A percentile compares a stretch with the other conserved stretches of the same genome.
phyloP scores from a whole-genome alignment of 2,113 vertebrate species.

The Mellivora capensis region DNA sequence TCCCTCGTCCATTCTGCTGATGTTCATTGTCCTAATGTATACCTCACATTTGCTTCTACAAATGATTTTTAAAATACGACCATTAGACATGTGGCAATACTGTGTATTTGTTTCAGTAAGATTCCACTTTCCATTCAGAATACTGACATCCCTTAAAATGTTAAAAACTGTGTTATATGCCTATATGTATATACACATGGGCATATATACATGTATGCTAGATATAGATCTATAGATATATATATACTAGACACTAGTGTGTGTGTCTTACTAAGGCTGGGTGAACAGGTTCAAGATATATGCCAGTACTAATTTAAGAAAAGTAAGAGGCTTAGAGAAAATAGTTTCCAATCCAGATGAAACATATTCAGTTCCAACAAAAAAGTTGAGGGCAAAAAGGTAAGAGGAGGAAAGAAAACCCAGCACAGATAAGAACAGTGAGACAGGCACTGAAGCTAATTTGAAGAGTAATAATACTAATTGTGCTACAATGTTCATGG shows the following conservation, averaged over 20 bases:
- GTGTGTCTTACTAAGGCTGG: neutral
- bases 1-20: neutral
- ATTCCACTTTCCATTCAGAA: neutral
- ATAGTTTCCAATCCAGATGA: neutral
- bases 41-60: neutral
- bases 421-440: neutral
- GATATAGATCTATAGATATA: neutral
- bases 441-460: neutral
- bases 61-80: neutral
- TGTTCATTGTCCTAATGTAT: neutral
- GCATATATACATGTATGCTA: too few species aligned
- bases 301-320: neutral
- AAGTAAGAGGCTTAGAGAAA: neutral
- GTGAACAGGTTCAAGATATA: neutral
- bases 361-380: neutral
- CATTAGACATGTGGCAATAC: neutral
- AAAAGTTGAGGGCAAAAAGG: neutral
- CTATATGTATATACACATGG: neutral
- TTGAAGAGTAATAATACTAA: neutral
- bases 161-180: neutral
- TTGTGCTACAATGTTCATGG: neutral
- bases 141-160: neutral
- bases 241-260: too few species aligned
- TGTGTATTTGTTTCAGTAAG: neutral
- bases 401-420: neutral